Evolutionary conservation across 23 tunicate species (phyloP).

Genomic region (Styela clava): DNA sequence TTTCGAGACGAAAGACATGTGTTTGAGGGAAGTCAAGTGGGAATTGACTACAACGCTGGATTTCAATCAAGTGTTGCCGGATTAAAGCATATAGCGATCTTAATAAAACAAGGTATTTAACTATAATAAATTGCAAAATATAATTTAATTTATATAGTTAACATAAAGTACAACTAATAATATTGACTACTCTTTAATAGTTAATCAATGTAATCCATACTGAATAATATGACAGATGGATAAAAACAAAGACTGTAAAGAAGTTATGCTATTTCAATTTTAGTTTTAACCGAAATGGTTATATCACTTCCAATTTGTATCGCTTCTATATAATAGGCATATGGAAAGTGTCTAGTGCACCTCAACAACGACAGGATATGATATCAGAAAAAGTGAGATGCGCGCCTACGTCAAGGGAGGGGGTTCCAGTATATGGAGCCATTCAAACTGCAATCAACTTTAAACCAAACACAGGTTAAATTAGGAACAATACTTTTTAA

Average conservation of each 20-base stretch:
- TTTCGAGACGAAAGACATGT: slow-evolving; percentile 63
- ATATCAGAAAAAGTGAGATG: neutral
- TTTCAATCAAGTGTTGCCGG: slow-evolving; percentile 92
- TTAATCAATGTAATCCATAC: too few relatives aligned
- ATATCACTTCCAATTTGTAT: too few relatives aligned
- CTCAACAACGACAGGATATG: neutral
- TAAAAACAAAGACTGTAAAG: too few relatives aligned
- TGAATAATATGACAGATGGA: too few relatives aligned
- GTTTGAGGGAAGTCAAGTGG: slow-evolving; percentile 88
- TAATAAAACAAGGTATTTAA: neutral
- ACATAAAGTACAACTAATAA: too few relatives aligned
- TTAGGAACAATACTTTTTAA: too few relatives aligned
- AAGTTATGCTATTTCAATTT: too few relatives aligned
- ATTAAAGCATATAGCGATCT: neutral
- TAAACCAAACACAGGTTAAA: neutral
- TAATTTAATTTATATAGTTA: too few relatives aligned
- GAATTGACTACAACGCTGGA: slow-evolving; percentile 94
- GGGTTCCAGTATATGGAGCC: neutral
- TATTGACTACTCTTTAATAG: too few relatives aligned
- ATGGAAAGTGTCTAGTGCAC: neutral
- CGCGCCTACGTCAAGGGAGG: neutral
- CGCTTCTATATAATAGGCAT: too few relatives aligned
- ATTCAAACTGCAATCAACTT: neutral
- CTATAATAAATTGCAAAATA: neutral
- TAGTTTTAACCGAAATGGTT: too few relatives aligned